Evolutionary conservation across 2,888 invertebrate genomes (phyloP).

Genomic region (Orthosia incerta): DNA sequence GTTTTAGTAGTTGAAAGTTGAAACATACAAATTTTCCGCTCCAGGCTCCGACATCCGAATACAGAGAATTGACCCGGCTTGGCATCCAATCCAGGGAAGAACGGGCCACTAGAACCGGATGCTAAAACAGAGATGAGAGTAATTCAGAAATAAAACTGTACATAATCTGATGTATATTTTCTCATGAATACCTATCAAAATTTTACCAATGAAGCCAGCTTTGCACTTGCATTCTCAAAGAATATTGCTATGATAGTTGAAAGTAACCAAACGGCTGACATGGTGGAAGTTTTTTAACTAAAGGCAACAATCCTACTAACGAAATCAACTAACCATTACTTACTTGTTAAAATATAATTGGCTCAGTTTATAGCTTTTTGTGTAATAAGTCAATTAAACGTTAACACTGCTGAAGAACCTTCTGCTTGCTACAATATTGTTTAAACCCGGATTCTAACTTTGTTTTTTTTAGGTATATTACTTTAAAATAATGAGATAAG

Average conservation of each 20-base stretch:
- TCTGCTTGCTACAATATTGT: neutral
- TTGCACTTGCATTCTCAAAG: constrained; percentile 33
- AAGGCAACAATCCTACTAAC: neutral
- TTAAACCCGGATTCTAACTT: neutral
- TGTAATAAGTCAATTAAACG: constrained; percentile 17
- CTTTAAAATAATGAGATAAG: too few relatives aligned
- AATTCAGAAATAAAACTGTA: neutral
- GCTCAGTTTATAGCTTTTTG: constrained; percentile 33
- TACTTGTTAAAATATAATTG: constrained; percentile 27
- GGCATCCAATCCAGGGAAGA: constrained; percentile 89
- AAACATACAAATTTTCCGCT: constrained; percentile 87
- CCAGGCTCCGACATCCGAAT: constrained; percentile 89
- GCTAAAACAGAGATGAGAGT: constrained; percentile 72
- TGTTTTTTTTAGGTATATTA: neutral
- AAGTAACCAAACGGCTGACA: constrained; percentile 34
- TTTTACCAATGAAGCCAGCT: constrained; percentile 61
- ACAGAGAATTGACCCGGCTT: constrained; percentile 86
- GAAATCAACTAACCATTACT: neutral
- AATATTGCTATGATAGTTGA: constrained; percentile 13
- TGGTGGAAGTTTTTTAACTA: constrained; percentile 19
- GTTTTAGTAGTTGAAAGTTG: neutral
- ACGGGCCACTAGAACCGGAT: constrained; percentile 85
- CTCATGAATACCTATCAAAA: neutral
- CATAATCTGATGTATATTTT: too few relatives aligned
- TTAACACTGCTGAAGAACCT: neutral